Conservation (phyloP, 2,113 vertebrate genomes). For the Tyto alba region DNA sequence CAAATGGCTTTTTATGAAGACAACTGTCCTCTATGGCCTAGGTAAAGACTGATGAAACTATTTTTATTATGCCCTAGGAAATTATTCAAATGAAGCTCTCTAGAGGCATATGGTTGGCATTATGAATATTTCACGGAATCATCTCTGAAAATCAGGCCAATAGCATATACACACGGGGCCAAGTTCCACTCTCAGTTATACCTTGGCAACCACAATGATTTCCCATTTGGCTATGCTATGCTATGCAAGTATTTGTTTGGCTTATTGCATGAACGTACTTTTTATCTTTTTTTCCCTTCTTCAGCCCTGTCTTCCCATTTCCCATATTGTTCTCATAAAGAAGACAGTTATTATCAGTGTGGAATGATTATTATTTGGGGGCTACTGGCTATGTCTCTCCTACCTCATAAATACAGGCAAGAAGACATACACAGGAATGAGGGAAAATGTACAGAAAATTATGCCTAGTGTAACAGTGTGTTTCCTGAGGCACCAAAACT, state of each 20-base stretch:
- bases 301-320: neutral
- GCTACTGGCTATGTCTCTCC: neutral
- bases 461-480: neutral
- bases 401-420: neutral
- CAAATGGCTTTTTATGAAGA: neutral
- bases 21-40: neutral
- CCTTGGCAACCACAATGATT: constrained; percentile 32
- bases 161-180: constrained; percentile 5
- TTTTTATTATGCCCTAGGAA: constrained; percentile 57
- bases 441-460: neutral
- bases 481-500: neutral
- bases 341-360: neutral
- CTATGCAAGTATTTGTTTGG: constrained; percentile 27
- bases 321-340: neutral
- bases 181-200: constrained; percentile 32
- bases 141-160: constrained; percentile 59
- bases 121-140: constrained; percentile 69
- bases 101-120: constrained; percentile 33
- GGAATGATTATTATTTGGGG: neutral
- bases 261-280: neutral
- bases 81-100: constrained; percentile 50
- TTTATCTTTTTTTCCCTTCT: neutral
- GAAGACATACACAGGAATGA: neutral
- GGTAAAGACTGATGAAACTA: constrained; percentile 31
- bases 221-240: constrained; percentile 32